Evolutionary conservation across 2,113 vertebrate genomes (phyloP), one percentile per base, ranked within the genome.

Genomic region (Pterocles orientalis): DNA sequence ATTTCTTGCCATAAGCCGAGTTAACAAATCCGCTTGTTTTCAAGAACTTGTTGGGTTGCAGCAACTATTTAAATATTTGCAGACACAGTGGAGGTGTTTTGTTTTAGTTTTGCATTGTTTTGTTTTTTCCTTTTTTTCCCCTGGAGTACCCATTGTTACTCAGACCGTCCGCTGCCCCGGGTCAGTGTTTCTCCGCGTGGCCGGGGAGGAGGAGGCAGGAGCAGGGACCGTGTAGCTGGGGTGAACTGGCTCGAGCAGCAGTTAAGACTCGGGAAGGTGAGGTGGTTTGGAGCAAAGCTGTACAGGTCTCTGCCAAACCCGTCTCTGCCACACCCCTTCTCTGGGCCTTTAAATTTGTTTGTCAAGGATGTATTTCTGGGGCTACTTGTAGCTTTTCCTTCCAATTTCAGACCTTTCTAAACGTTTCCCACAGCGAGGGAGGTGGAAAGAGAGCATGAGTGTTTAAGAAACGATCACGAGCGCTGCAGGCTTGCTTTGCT

Each of bases 381-480:
- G 14, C 50, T 47, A n/a, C 25, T 31, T 45, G 31, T 2, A 2
- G 33, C 41, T 69, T 68, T 60, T 53, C 26, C 64, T 33, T 61
- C 45, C 18, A 45, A 14, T 78, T 69, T 61, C 73, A 61, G 64
- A 78, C 33, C 15, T 48, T 61, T 5, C 17, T 34, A 26, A 53
- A 26, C 0, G 1, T 78, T 60, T 69, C 54, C n/a, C 9, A 20
- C 18, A 26, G 24, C 28, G 34, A 82, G 39, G 21, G 48, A 45
- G 36, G 33, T 33, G 26, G 21, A 26, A 36, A 61, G 84, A 61
- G 17, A 39, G 10, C n/a, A 23, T 16, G 15, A 24, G 50, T 56
- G 13, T 81, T 81, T 69, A 23, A 78, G 47, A 83, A 85, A 36
- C 47, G 1, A 31, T 31, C 9, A 0, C 0, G 25, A 34, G 6